A percentile compares a stretch with the other conserved stretches of the same genome.
These are phyloP conservation scores for Druon quercuslanigerum DNA, from an alignment of 1,140 invertebrate genomes.

Conservation along the genomic window DNA sequence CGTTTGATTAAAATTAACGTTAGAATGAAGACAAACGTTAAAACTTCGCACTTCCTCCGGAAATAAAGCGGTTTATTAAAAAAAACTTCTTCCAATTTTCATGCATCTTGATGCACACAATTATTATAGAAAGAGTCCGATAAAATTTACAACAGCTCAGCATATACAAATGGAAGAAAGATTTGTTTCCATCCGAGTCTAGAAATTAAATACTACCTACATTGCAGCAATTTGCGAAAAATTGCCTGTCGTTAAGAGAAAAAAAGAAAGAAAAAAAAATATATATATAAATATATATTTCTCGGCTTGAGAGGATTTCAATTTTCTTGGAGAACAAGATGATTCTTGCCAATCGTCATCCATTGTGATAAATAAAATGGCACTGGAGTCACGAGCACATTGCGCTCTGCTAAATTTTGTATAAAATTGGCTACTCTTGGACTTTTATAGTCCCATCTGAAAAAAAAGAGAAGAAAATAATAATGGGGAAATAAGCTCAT, in stretches of 20 bases:
- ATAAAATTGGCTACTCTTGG: slow-evolving; percentile 53
- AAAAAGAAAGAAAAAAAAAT: too few species aligned
- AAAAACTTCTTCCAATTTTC: neutral
- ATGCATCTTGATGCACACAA: neutral
- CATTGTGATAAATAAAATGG: slow-evolving; percentile 60
- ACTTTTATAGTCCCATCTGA: slow-evolving; percentile 63
- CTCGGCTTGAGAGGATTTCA: slow-evolving; percentile 9
- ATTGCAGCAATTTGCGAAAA: neutral
- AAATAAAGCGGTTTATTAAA: neutral
- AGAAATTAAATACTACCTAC: neutral
- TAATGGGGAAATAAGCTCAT: slow-evolving; percentile 32
- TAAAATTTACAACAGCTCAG: too few species aligned
- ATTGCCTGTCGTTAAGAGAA: neutral
- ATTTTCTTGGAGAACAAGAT: slow-evolving; percentile 35
- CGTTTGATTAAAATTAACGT: too few species aligned
- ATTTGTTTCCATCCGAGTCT: too few species aligned
- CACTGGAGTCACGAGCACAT: slow-evolving; percentile 52
- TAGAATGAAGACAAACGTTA: too few species aligned
- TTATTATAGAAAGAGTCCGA: too few species aligned
- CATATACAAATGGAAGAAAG: too few species aligned
- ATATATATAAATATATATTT: too few species aligned
- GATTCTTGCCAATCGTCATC: slow-evolving; percentile 54
- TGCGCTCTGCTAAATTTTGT: slow-evolving; percentile 50
- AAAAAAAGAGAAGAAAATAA: slow-evolving; percentile 37
- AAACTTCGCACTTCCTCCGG: too few species aligned